phyloP scores from a whole-genome alignment of 2,797 vertebrate genomes.

The Picus viridis region DNA sequence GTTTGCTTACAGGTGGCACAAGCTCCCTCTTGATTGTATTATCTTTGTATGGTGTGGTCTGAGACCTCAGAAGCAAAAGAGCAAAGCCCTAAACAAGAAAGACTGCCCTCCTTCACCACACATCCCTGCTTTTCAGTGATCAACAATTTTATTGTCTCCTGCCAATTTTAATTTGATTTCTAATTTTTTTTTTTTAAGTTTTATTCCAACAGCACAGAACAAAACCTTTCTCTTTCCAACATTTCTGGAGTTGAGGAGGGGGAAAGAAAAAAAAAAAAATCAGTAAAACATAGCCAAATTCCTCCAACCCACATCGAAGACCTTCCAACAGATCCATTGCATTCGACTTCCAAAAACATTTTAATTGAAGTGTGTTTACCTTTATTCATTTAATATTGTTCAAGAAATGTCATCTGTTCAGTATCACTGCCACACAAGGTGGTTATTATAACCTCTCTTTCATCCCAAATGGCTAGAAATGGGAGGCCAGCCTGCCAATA shows the following conservation, averaged over 20 bases:
- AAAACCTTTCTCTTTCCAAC: constrained; percentile 2
- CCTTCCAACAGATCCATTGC: constrained; percentile 37
- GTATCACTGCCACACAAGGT: constrained; percentile 73
- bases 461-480: constrained; percentile 63
- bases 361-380: constrained; percentile 74
- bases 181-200: neutral
- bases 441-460: constrained; percentile 74
- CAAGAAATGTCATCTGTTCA: constrained; percentile 75
- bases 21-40: neutral
- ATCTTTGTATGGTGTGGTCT: accelerated
- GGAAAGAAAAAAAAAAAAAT: constrained; percentile 44
- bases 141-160: neutral
- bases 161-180: neutral
- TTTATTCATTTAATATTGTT: constrained; percentile 70
- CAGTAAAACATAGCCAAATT: constrained; percentile 51
- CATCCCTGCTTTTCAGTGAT: neutral
- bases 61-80: neutral
- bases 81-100: neutral
- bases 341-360: constrained; percentile 46
- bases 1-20: neutral
- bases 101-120: accelerated
- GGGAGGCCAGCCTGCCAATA: constrained; percentile 62
- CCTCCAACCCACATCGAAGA: constrained; percentile 32
- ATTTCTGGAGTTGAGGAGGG: neutral
- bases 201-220: neutral